These are phyloP conservation scores for Leucania comma DNA, from an alignment of 2,888 invertebrate species.

Conservation along the genomic window DNA sequence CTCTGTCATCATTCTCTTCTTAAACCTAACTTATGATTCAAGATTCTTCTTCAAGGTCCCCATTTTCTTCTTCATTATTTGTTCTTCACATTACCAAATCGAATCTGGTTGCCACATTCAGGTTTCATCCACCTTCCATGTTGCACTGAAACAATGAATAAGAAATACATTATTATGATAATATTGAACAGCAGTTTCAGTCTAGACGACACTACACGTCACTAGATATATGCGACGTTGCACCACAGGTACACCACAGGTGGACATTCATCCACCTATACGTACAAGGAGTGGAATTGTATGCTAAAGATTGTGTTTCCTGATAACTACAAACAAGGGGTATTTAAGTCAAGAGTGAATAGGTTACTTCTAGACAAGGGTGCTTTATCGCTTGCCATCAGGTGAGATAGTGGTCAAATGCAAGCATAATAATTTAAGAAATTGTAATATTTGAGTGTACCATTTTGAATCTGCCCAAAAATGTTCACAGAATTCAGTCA, in stretches of 20 bases:
- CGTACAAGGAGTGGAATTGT: no score
- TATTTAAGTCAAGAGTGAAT: no score
- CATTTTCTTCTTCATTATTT: background rate
- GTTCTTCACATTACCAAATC: slow-evolving; percentile 37
- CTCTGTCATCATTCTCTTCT: slow-evolving; percentile 30
- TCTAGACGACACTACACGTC: no score
- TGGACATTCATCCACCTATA: no score
- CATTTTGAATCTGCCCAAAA: background rate
- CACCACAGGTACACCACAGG: no score
- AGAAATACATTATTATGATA: background rate
- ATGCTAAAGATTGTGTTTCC: no score
- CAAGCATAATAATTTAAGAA: no score
- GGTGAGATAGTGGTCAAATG: no score
- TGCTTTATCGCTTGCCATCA: no score
- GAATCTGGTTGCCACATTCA: background rate
- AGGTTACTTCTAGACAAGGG: no score
- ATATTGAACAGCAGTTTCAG: background rate
- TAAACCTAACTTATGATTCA: background rate
- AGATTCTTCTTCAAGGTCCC: background rate
- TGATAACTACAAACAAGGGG: no score
- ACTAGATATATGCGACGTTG: no score
- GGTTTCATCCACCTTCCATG: slow-evolving; percentile 58
- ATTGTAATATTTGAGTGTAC: background rate
- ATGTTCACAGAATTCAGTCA: background rate
- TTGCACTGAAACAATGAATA: slow-evolving; percentile 53